Conservation (phyloP, 2,797 vertebrate genomes). For the Bryconaethiops microstoma region DNA sequence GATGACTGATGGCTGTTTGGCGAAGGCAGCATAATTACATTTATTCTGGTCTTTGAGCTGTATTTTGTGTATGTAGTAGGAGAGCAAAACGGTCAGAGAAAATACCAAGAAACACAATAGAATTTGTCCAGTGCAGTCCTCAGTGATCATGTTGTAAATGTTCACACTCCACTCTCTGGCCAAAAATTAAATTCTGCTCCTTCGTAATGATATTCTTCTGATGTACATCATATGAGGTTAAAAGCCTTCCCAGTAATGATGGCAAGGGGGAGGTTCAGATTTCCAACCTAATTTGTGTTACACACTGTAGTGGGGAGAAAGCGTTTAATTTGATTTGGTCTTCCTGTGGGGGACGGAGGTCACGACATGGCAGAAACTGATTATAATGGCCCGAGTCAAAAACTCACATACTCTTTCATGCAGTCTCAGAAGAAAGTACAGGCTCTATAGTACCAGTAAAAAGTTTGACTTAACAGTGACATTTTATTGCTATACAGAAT, state of each 20-base stretch:
- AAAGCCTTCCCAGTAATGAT: slow-evolving; percentile 34
- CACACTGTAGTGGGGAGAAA: slow-evolving; percentile 57
- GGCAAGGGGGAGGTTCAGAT: slow-evolving; percentile 60
- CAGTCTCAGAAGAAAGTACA: neutral
- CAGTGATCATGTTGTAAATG: slow-evolving; percentile 31
- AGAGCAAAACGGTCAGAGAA: neutral
- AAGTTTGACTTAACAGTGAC: neutral
- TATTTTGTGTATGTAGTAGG: neutral
- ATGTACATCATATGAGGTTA: slow-evolving; percentile 36
- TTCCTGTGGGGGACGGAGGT: slow-evolving; percentile 64
- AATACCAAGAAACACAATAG: neutral
- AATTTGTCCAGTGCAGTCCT: neutral
- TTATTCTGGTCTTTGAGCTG: neutral
- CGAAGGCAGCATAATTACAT: neutral
- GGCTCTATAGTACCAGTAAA: neutral
- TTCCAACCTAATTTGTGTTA: slow-evolving; percentile 71
- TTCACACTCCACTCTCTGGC: slow-evolving; percentile 1
- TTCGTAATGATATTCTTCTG: slow-evolving; percentile 49
- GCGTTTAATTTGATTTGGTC: slow-evolving; percentile 68
- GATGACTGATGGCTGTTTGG: neutral
- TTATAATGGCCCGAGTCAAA: slow-evolving; percentile 4
- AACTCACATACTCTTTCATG: neutral
- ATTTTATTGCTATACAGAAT: neutral
- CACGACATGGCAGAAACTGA: slow-evolving; percentile 58
- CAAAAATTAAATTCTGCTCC: slow-evolving; percentile 12